Conservation (phyloP, 1,140 invertebrate genomes). For the Antheraea mylitta region DNA sequence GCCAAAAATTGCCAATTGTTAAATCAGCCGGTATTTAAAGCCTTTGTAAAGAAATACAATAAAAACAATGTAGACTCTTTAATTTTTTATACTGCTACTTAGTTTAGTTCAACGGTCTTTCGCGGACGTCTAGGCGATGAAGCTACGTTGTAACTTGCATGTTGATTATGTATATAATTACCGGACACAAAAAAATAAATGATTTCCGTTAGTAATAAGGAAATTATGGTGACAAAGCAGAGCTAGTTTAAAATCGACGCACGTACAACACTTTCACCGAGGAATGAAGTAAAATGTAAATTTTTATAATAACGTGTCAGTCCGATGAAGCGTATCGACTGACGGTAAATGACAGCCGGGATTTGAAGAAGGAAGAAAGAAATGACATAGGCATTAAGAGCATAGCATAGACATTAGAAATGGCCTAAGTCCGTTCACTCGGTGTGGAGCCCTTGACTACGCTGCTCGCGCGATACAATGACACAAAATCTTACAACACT, state of each 20-base stretch:
- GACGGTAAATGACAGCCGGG: neutral
- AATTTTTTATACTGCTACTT: neutral
- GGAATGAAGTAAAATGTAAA: slow-evolving; percentile 13
- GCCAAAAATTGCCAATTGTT: neutral
- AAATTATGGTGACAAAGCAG: slow-evolving; percentile 22
- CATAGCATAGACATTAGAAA: too few species aligned
- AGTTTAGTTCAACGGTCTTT: neutral
- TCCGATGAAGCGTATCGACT: neutral
- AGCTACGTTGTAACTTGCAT: neutral
- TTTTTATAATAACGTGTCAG: neutral
- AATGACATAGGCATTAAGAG: too few species aligned
- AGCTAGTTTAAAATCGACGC: slow-evolving; percentile 10
- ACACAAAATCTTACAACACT: too few species aligned
- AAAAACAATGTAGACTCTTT: neutral
- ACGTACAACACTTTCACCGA: slow-evolving; percentile 25
- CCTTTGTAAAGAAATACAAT: neutral
- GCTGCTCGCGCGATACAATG: too few species aligned
- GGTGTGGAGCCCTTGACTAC: too few species aligned
- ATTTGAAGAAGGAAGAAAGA: neutral
- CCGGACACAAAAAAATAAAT: slow-evolving; percentile 11
- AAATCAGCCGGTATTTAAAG: neutral
- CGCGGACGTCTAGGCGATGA: neutral
- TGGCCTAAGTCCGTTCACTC: too few species aligned
- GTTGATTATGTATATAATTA: neutral
- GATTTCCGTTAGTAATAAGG: slow-evolving; percentile 21